A percentile compares a stretch with the other conserved stretches of the same genome.
These are phyloP conservation scores for Petrosia ficiformis DNA, from an alignment of 37 sponge, comb jelly and placozoan species.

Conservation along the genomic window DNA sequence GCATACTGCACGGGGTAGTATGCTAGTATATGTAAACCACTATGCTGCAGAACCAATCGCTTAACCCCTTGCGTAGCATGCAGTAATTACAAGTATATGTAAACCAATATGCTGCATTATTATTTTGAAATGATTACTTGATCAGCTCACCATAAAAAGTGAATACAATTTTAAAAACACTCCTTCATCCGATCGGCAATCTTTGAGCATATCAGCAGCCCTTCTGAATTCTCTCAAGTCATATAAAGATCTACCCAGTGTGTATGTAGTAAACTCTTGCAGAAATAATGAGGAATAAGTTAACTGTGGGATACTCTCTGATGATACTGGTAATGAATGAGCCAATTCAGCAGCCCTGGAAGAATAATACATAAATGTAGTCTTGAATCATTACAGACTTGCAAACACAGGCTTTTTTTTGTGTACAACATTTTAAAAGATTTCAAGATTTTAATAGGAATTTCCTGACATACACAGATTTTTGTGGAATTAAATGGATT, in stretches of 20 bases:
- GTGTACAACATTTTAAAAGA: too few relatives aligned
- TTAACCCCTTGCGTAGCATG: too few relatives aligned
- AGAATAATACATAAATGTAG: not conserved
- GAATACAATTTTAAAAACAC: slow-evolving; percentile 68
- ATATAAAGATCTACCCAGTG: slow-evolving; percentile 50
- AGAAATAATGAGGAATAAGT: slow-evolving; percentile 18
- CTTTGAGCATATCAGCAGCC: slow-evolving; percentile 45
- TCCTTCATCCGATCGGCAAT: slow-evolving; percentile 56
- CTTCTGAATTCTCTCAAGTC: slow-evolving; percentile 65
- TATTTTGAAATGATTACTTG: not conserved
- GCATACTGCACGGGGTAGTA: too few relatives aligned
- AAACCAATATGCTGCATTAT: too few relatives aligned
- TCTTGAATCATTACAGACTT: not conserved
- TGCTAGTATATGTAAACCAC: too few relatives aligned
- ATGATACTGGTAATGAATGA: slow-evolving; percentile 33
- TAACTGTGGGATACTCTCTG: not conserved
- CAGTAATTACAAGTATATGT: not conserved
- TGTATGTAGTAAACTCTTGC: slow-evolving; percentile 28
- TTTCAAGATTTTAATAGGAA: too few relatives aligned
- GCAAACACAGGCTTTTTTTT: not conserved
- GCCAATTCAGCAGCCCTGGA: slow-evolving; percentile 69
- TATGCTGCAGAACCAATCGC: too few relatives aligned
- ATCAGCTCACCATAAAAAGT: slow-evolving; percentile 62
- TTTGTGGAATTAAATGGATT: too few relatives aligned
- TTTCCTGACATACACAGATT: too few relatives aligned